Conservation (phyloP, 2,888 invertebrate genomes). For the Napeogenes sylphis region DNA sequence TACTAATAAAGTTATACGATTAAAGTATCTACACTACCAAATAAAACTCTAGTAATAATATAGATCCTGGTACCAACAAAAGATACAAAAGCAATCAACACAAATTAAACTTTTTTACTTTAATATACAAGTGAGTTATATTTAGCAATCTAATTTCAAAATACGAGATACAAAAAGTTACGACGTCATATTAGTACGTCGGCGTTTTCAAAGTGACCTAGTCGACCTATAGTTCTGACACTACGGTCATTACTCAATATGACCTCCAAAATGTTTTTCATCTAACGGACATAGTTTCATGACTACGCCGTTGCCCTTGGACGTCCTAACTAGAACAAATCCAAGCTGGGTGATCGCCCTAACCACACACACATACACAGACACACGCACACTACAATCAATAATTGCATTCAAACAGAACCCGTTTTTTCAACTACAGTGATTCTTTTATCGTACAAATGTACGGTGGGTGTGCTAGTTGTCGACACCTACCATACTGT, state of each 20-base stretch:
- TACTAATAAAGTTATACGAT: too few species aligned
- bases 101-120: too few species aligned
- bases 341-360: slow-evolving; percentile 3
- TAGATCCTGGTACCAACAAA: too few species aligned
- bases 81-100: too few species aligned
- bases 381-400: slow-evolving; percentile 21
- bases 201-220: slow-evolving; percentile 4
- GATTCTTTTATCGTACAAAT: slow-evolving; percentile 4
- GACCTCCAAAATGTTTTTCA: slow-evolving; percentile 5
- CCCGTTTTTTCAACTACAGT: slow-evolving; percentile 6
- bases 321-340: slow-evolving; percentile 6
- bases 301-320: slow-evolving; percentile 1
- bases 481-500: slow-evolving; percentile 15
- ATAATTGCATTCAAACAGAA: slow-evolving; percentile 31
- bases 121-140: too few species aligned
- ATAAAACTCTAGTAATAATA: too few species aligned
- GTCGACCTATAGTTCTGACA: slow-evolving; percentile 1
- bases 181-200: not conserved
- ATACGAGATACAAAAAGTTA: too few species aligned
- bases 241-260: not conserved
- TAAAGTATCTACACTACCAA: too few species aligned
- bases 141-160: too few species aligned
- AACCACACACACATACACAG: slow-evolving; percentile 2
- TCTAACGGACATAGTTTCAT: not conserved
- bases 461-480: slow-evolving; percentile 15